Conservation (phyloP, 1,140 invertebrate genomes). For the Calliopsis andreniformis region DNA sequence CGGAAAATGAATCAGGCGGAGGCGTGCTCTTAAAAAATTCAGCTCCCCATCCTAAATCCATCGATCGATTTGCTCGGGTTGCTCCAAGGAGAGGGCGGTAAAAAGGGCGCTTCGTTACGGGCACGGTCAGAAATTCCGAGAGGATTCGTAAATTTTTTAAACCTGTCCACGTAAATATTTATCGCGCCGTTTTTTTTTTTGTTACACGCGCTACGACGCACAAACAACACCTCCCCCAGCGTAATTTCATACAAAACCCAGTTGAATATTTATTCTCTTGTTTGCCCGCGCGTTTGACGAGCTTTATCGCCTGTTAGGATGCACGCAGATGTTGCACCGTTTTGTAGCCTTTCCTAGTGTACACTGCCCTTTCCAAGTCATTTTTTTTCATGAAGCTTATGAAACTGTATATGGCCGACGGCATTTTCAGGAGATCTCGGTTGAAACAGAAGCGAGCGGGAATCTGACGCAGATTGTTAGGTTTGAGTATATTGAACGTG, state of each 20-base stretch:
- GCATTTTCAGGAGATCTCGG: too few species aligned
- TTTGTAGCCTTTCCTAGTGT: constrained; percentile 12
- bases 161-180: constrained; percentile 27
- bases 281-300: constrained; percentile 20
- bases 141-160: constrained; percentile 33
- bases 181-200: constrained; percentile 32
- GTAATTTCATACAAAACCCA: constrained; percentile 41
- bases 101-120: constrained; percentile 13
- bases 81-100: neutral
- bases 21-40: constrained; percentile 26
- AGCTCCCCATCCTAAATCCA: constrained; percentile 1
- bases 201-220: constrained; percentile 24
- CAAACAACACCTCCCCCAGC: neutral
- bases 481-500: too few species aligned
- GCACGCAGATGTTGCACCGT: constrained; percentile 2
- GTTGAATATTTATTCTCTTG: constrained; percentile 30
- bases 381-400: neutral
- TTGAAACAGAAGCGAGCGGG: too few species aligned
- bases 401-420: too few species aligned
- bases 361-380: too few species aligned
- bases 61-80: constrained; percentile 27
- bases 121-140: constrained; percentile 14
- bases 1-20: constrained; percentile 22
- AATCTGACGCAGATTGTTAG: too few species aligned
- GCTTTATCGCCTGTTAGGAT: constrained; percentile 2